A percentile compares a stretch with the other conserved stretches of the same genome.
phyloP scores from a whole-genome alignment of 2,888 invertebrate species.

The Galerucella nymphaeae region DNA sequence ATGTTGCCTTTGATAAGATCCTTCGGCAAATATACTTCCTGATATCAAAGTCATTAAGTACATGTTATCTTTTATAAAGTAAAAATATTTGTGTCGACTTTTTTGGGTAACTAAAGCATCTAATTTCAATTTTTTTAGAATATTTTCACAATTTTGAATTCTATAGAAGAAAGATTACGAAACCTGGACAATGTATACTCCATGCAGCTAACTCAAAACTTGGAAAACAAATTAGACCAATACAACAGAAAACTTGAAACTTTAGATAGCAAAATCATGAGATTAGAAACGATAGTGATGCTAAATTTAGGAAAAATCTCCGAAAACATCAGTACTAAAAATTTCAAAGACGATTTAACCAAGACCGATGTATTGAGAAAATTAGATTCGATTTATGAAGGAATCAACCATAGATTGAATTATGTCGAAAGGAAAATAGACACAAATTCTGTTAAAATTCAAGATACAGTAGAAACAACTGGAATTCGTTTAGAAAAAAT shows the following conservation, averaged over 20 bases:
- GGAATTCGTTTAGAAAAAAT: conserved; percentile 59
- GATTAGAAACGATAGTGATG: conserved; percentile 61
- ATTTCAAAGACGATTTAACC: conserved; percentile 63
- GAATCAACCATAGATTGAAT: conserved; percentile 61
- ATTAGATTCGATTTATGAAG: conserved; percentile 64
- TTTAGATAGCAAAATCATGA: conserved; percentile 60
- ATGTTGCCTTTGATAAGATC: too few species aligned
- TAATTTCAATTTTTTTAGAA: conserved; percentile 52
- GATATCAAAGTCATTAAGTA: too few species aligned
- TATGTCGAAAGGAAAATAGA: conserved; percentile 63
- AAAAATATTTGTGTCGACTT: too few species aligned
- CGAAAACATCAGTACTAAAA: conserved; percentile 62
- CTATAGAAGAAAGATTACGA: conserved; percentile 63
- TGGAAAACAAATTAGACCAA: conserved; percentile 64
- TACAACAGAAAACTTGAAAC: conserved; percentile 64
- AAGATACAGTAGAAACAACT: conserved; percentile 57
- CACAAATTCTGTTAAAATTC: conserved; percentile 58
- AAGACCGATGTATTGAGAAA: conserved; percentile 62
- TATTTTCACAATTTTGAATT: conserved; percentile 57
- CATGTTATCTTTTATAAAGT: too few species aligned
- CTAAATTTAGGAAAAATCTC: conserved; percentile 61
- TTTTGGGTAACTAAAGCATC: too few species aligned
- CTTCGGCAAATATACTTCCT: too few species aligned
- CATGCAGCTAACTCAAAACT: conserved; percentile 58
- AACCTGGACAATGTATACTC: conserved; percentile 61